These are phyloP conservation scores for Chelonus formosanus DNA, from an alignment of 2,888 invertebrate species.

Conservation along the genomic window DNA sequence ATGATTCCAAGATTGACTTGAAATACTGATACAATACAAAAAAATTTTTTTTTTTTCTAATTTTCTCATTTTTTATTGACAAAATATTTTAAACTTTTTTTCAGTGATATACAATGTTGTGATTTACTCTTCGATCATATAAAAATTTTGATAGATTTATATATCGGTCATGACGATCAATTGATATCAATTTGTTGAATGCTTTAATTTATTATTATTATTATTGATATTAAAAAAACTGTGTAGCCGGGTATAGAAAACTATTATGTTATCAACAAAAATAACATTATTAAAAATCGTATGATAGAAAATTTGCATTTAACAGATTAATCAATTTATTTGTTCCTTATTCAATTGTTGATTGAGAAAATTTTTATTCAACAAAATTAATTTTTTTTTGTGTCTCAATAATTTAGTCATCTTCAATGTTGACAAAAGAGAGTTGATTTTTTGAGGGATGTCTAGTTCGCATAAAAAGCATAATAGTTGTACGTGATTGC, in stretches of 20 bases:
- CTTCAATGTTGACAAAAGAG: no score
- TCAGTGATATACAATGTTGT: background rate
- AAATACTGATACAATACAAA: no score
- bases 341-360: background rate
- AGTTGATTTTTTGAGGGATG: no score
- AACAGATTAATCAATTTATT: background rate
- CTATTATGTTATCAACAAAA: conserved; percentile 1
- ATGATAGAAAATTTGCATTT: background rate
- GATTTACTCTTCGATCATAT: background rate
- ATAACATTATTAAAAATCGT: background rate
- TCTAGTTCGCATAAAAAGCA: no score
- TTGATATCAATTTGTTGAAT: conserved; percentile 55
- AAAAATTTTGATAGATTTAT: conserved; percentile 2
- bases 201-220: conserved; percentile 49
- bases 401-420: no score
- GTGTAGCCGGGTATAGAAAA: conserved; percentile 49
- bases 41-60: no score
- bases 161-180: conserved; percentile 44
- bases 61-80: no score
- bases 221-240: conserved; percentile 47
- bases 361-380: no score
- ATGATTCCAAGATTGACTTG: no score
- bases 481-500: no score
- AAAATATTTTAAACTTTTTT: no score
- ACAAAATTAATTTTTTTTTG: no score